Base-by-base conservation (phyloP, 1,140 invertebrate species). In the Drosophila seguyi region DNA sequence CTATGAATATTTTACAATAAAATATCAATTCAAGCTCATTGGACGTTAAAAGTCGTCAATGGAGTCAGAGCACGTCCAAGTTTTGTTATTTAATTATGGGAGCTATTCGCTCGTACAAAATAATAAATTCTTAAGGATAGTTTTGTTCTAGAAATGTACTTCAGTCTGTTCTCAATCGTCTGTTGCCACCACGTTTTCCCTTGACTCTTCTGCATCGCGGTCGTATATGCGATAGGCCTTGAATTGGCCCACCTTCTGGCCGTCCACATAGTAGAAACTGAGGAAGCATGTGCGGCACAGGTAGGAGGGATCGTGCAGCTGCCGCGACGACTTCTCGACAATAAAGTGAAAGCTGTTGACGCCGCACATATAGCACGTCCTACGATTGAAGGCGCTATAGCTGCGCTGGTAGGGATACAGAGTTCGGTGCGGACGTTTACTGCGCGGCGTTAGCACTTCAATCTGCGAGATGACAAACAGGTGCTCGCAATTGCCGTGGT, bases 401-500 rank as follows among this genome's bases (percentile, higher is more conserved):
- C 93, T 91, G 0, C 88, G 88, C 60, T 95, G 92, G 59, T 91
- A 91, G 4, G 95, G 96, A 96, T 36, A 83, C 71, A 16, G 81
- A 53, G 11, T 90, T 48, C 44, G 71, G 25, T 52, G n/a, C 1
- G 68, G 41, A 4, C 58, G 65, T 38, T 61, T 75, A 34, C 22
- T 67, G 2, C 34, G 20, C 1, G 14, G 82, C 56, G 93, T 90
- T 25, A 95, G 48, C 0, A 96, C 92, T 56, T 95, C 95, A 11
- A 94, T 93, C 92, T 97, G 96, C 11, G 95, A 95, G 77, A 98
- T 96, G 2, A 95, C 93, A 81, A 98, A 94, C 1, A 98, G 84
- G 93, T 98, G 98, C 92, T 98, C 97, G 93, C 98, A 98, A 80
- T 95, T 95, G n/a, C 97, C 97, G 92, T 97, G 96, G 93, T 98